Conservation (phyloP, 2,888 invertebrate genomes). For the Megastigmus dorsalis region DNA sequence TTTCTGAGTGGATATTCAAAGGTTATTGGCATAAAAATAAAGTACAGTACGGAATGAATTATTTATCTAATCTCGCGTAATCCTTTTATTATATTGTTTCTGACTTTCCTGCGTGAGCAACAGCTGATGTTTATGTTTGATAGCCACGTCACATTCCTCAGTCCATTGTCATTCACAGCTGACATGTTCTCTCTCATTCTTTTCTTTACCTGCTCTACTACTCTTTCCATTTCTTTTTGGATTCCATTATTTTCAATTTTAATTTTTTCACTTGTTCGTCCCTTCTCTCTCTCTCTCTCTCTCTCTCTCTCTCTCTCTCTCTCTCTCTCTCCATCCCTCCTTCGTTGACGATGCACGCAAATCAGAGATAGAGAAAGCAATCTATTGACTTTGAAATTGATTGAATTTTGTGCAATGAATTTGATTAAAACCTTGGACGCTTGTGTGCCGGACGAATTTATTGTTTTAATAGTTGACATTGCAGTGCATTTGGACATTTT, state of each 20-base stretch:
- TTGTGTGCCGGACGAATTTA: constrained; percentile 37
- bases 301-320: neutral
- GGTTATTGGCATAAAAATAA: too few relatives aligned
- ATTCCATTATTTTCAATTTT: constrained; percentile 3
- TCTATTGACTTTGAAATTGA: constrained; percentile 51
- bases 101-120: too few relatives aligned
- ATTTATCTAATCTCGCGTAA: too few relatives aligned
- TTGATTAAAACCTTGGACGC: constrained; percentile 44
- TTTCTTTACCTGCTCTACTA: too few relatives aligned
- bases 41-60: too few relatives aligned
- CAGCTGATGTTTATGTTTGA: too few relatives aligned
- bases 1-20: too few relatives aligned
- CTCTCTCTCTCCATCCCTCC: constrained; percentile 43
- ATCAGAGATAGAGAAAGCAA: constrained; percentile 46
- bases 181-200: neutral
- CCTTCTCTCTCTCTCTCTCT: neutral
- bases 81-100: too few relatives aligned
- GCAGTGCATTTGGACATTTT: constrained; percentile 41
- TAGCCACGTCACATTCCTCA: too few relatives aligned
- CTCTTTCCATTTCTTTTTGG: neutral
- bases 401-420: constrained; percentile 52
- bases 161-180: too few relatives aligned
- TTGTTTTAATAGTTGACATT: constrained; percentile 49
- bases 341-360: constrained; percentile 27
- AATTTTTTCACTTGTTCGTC: constrained; percentile 20